These are phyloP conservation scores for Drosophila kambysellisi DNA, from an alignment of 2,888 invertebrate species.

Conservation along the genomic window DNA sequence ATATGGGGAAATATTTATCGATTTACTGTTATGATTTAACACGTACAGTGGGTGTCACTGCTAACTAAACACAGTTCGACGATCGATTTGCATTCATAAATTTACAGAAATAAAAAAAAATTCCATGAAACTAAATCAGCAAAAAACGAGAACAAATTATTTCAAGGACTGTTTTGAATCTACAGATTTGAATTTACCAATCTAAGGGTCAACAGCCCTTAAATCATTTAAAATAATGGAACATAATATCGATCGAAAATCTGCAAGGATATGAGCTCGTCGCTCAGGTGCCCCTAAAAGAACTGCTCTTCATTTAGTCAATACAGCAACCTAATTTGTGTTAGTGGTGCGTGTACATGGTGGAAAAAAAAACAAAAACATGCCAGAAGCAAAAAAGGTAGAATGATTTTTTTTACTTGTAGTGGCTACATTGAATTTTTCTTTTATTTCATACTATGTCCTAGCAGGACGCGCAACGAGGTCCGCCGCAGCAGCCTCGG, in stretches of 20 bases:
- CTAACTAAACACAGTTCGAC: background rate
- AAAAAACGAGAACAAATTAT: no score
- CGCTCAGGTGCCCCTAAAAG: background rate
- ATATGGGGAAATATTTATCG: background rate
- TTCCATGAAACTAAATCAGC: background rate
- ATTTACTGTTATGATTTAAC: background rate
- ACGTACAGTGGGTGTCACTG: background rate
- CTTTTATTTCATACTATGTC: background rate
- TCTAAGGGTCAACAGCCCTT: no score
- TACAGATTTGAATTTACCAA: no score
- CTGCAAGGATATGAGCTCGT: background rate
- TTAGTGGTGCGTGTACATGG: background rate
- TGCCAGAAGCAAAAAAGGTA: background rate
- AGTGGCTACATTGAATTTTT: background rate
- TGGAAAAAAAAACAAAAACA: background rate
- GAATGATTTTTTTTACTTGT: background rate
- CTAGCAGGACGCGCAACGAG: conserved; percentile 56
- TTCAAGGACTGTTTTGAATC: no score
- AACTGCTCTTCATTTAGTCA: background rate
- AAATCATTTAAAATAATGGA: no score
- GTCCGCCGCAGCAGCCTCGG: conserved; percentile 58
- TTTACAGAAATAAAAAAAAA: background rate
- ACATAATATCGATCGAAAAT: background rate
- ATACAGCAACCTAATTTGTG: background rate
- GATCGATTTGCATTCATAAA: background rate